phyloP scores from a whole-genome alignment of 2,888 invertebrate genomes.

The Craniophora ligustri region DNA sequence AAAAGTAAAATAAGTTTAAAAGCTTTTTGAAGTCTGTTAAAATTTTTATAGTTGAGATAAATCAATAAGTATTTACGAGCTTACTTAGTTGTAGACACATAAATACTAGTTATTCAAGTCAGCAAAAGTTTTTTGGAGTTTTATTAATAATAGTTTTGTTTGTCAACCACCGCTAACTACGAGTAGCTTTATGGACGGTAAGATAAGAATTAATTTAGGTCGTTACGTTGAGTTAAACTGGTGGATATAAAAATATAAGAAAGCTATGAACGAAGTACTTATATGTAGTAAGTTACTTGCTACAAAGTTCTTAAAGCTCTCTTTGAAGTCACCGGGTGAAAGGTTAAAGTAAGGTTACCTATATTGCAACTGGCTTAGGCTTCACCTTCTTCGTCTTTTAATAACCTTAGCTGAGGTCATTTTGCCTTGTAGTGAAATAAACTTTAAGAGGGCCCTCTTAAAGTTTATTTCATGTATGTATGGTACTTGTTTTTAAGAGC shows the following conservation, averaged over 20 bases:
- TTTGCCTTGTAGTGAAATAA: slow-evolving; percentile 7
- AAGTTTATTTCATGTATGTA: neutral
- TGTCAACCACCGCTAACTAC: slow-evolving; percentile 9
- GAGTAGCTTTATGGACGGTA: slow-evolving; percentile 22
- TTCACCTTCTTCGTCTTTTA: slow-evolving; percentile 20
- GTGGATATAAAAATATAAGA: slow-evolving; percentile 16
- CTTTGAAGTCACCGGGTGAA: slow-evolving; percentile 11
- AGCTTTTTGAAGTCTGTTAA: too few species aligned
- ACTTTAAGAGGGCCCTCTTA: neutral
- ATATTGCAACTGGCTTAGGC: slow-evolving; percentile 8
- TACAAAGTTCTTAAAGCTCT: slow-evolving; percentile 5
- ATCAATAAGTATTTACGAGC: too few species aligned
- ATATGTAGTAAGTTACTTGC: too few species aligned
- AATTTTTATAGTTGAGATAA: too few species aligned
- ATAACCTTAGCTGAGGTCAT: slow-evolving; percentile 24
- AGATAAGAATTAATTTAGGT: slow-evolving; percentile 26
- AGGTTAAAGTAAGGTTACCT: slow-evolving; percentile 17
- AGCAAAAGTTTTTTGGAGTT: too few species aligned
- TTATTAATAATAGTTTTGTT: too few species aligned
- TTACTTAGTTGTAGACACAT: too few species aligned
- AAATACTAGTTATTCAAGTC: too few species aligned
- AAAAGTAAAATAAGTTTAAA: too few species aligned
- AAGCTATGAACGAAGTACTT: slow-evolving; percentile 9
- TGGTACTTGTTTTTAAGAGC: too few species aligned
- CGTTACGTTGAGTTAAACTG: slow-evolving; percentile 13